Base-by-base conservation (phyloP, 1,140 invertebrate genomes). In the Eriocheir sinensis region DNA sequence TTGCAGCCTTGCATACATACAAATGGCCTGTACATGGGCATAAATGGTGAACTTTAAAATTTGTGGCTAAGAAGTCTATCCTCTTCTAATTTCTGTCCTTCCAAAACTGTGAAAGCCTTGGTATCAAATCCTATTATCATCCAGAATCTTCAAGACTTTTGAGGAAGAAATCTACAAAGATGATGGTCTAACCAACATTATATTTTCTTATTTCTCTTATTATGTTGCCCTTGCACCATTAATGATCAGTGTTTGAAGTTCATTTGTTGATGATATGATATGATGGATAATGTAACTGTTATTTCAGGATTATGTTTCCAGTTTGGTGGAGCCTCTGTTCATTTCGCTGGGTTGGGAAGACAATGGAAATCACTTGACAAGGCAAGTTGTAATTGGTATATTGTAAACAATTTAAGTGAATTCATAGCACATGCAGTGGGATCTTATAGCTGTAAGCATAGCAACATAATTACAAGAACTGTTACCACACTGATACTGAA, bases 291-390 rank as follows among this genome's bases (percentile, higher is more conserved):
- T 44, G 15, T 38, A 21, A 88, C n/a, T 2, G 27, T 15, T 93
- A 17, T 94, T 81, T 21, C 60, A 94, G 94, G 53, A 91, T 30
- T 94, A 94, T 88, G 81, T 94, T 32, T 92, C 53, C 9, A 79
- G 44, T 17, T 60, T 94, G 48, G 96, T 97, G 0, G 96, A 97
- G 15, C 96, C 96, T 0, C 96, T 97, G 3, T 97, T 97, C 81
- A 96, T 97, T 27, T 96, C 96, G 41, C 97, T 98, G 0, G 97
- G 97, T 0, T 98, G 98, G 97, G 96, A 96, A 53, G 97, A 98
- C 15, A 96, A 96, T 30, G 97, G 97, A 83, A 96, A 96, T 40
- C 97, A 98, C 95, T 96, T 98, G 21, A 96, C 97, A 44, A 97
- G 97, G 98, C 40, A 41, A 34, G 12, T 40, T 36, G 9, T 17